Evolutionary conservation across 1,140 invertebrate genomes (phyloP), one percentile per base, ranked within the genome.

Genomic region (Drosophila suzukii): DNA sequence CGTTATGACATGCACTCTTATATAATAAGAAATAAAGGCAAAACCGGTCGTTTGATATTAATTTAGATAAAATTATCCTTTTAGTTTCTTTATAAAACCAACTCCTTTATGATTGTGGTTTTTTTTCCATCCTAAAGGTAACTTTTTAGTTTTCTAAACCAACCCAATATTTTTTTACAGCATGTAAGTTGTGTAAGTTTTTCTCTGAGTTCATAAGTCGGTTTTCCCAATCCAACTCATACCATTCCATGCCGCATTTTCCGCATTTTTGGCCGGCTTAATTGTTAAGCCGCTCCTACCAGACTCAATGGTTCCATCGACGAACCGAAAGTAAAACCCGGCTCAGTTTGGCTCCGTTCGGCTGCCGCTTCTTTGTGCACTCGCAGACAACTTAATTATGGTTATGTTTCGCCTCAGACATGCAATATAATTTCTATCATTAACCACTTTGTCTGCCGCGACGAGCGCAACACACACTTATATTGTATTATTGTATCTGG

Each of bases 371-470:
- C 53, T 83, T 89, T 74, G 71, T 88, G 84, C 84, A 58, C 58
- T 80, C 77, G 67, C 84, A 77, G 84, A 81, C 84, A 84, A 84
- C 81, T 88, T 88, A 89, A 88, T 89, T 70, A 84, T 66, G 59
- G 55, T 38, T 78, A 54, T 72, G 65, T 68, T 62, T 73, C 75
- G 65, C 50, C 57, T 53, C 47, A 73, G 83, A 82, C 83, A 78
- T 83, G 79, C 79, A 76, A 79, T 66, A 82, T 78, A 75, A 65
- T 75, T 60, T 32, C 62, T 58, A 88, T 82, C 70, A 75, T 83
- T 79, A 78, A 63, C 75, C 72, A 77, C 73, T 85, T 85, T 83
- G 75, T 82, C 80, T 70, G 77, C 55, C 53, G 39, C 53, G 17
- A 43, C 56, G 41, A 51, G 10, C 55, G 15, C 27, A 11, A 34